Evolutionary conservation across 2,888 invertebrate species (phyloP).

Genomic region (Scaptomyza tumidula): DNA sequence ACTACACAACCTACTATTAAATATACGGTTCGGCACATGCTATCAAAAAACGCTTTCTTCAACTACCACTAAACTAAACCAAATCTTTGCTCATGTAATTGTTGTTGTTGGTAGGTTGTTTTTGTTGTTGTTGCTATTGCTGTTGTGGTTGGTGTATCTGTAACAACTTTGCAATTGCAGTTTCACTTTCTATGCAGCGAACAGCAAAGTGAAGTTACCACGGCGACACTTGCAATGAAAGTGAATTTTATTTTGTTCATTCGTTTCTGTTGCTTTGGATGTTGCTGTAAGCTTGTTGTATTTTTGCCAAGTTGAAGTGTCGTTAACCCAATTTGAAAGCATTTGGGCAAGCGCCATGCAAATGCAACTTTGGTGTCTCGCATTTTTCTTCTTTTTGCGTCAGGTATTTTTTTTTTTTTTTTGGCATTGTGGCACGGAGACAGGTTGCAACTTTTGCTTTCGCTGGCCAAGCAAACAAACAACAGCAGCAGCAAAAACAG

Average conservation of each 20-base stretch:
- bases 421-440: conserved; percentile 56
- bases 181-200: conserved; percentile 71
- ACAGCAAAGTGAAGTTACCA: conserved; percentile 25
- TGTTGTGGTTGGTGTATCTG: conserved; percentile 38
- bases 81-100: conserved; percentile 69
- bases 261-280: not conserved
- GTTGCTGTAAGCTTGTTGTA: conserved; percentile 16
- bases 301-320: conserved; percentile 71
- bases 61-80: conserved; percentile 48
- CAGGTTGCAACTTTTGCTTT: conserved; percentile 78
- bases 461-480: conserved; percentile 56
- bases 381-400: conserved; percentile 20
- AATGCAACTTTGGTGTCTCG: conserved; percentile 57
- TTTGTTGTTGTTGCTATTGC: conserved; percentile 17
- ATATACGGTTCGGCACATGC: conserved; percentile 11
- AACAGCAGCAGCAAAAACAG: not conserved
- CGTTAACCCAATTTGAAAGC: conserved; percentile 81
- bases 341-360: conserved; percentile 73
- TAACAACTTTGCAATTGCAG: conserved; percentile 65
- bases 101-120: conserved; percentile 40
- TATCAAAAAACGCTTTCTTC: conserved; percentile 62
- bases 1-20: not conserved
- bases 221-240: conserved; percentile 75
- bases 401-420: conserved; percentile 13
- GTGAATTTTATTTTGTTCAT: conserved; percentile 50